Evolutionary conservation across 2,113 vertebrate genomes (phyloP), one percentile per base, ranked within the genome.

Genomic region (Shinisaurus crocodilurus): DNA sequence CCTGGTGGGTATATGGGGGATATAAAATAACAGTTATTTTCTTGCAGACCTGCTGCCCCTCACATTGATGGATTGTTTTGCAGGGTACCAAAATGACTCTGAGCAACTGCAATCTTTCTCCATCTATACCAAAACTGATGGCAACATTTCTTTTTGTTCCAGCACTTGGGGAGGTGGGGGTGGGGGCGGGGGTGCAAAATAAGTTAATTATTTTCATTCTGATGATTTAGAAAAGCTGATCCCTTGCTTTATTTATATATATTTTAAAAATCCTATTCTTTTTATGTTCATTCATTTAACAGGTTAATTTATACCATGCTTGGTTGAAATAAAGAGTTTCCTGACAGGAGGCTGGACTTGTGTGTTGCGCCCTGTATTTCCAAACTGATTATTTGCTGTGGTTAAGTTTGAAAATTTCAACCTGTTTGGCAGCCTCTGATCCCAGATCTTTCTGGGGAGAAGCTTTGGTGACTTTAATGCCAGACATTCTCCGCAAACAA

Each of bases 311-410:
- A 93, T 94, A 89, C 82, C 85, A 92, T 88, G 92, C 91, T 90
- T 92, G 88, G 45, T 94, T 93, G 89, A 95, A 96, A 95, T 95
- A 91, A 95, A 96, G 91, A 96, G 90, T 94, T 95, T 90, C 84
- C 79, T 85, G 91, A 90, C 91, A 79, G 89, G n/a, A 89, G 6
- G n/a, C 45, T 34, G 27, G 75, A 29, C 7, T 48, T 34, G 40
- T n/a, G 37, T 34, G 3, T 32, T 23, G n/a, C 60, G 18, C 37
- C 34, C 43, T 76, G 16, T 50, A 18, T 76, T 87, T 43, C 85
- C 72, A 76, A 29, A 76, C 72, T 12, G 2, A 43, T 94, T 13
- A 69, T 90, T 1, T 92, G 70, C 60, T 63, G 60, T 18, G 60
- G 94, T 74, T 74, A 74, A 16, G 29, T 37, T 72, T 74, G 12